Evolutionary conservation across 2,888 invertebrate species (phyloP).

Genomic region (Phymatocera aterrima): DNA sequence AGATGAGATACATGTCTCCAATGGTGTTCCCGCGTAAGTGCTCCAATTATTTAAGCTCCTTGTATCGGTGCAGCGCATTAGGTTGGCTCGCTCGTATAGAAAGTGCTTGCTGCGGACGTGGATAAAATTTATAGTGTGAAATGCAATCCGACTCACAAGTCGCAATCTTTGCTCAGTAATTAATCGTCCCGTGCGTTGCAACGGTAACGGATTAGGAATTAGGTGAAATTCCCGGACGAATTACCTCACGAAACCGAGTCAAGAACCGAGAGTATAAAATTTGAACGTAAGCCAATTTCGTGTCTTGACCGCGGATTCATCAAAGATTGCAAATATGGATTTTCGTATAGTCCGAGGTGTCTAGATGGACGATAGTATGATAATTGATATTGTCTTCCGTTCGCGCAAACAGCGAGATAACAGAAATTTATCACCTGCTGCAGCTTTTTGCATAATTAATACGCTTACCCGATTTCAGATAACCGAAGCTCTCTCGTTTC

Average conservation of each 20-base stretch:
- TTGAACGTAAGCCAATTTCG: too few species aligned
- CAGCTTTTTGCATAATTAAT: slow-evolving; percentile 39
- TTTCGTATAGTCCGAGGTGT: background rate
- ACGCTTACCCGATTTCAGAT: slow-evolving; percentile 80
- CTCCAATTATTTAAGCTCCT: background rate
- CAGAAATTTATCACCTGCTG: slow-evolving; percentile 1
- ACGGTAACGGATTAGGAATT: background rate
- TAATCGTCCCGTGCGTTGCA: background rate
- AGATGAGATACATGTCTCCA: too few species aligned
- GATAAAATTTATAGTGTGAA: background rate
- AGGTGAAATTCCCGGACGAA: too few species aligned
- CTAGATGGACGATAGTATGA: background rate
- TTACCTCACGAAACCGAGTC: too few species aligned
- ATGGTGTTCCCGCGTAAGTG: background rate
- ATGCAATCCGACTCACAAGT: background rate
- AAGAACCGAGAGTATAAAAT: too few species aligned
- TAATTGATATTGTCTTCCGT: slow-evolving; percentile 8
- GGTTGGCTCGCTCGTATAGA: too few species aligned
- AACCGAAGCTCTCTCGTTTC: slow-evolving; percentile 93
- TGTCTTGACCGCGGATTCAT: slow-evolving; percentile 22
- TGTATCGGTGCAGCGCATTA: background rate
- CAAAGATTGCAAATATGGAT: background rate
- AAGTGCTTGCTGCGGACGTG: background rate
- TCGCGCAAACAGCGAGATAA: background rate
- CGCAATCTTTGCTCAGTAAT: background rate